These are phyloP conservation scores for Maccullochella peelii DNA, from an alignment of 2,113 vertebrate genomes.

Conservation along the genomic window DNA sequence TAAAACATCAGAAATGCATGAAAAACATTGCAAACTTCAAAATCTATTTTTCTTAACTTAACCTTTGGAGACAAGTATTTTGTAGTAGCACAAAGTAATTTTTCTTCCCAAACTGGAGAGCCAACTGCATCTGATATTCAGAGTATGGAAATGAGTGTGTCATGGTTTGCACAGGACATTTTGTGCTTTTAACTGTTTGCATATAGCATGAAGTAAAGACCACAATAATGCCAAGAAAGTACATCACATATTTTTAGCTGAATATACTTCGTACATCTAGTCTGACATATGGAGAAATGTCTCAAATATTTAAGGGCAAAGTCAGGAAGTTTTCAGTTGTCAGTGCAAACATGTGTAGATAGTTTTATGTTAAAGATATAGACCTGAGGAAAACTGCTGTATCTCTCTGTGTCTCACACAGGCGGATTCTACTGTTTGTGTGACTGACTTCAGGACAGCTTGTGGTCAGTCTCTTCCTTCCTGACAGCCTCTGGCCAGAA, in stretches of 20 bases:
- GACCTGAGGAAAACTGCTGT: neutral
- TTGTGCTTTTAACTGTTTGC: constrained; percentile 22
- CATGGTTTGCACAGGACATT: constrained; percentile 6
- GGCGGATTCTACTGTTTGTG: constrained; percentile 11
- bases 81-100: neutral
- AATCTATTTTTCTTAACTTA: constrained; percentile 4
- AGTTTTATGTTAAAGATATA: neutral
- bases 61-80: neutral
- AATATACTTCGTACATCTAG: neutral
- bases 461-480: constrained; percentile 68
- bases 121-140: neutral
- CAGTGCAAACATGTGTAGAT: neutral
- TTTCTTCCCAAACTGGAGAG: neutral
- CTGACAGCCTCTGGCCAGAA: constrained; percentile 47
- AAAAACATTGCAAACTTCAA: constrained; percentile 13
- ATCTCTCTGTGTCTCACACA: neutral
- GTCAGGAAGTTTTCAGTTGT: neutral
- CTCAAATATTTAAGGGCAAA: constrained; percentile 24
- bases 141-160: neutral
- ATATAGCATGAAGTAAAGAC: constrained; percentile 40
- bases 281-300: constrained; percentile 6
- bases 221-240: neutral
- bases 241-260: neutral
- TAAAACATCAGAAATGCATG: constrained; percentile 17
- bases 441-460: constrained; percentile 31